phyloP scores from a whole-genome alignment of 2,113 vertebrate species.

The Bagarius yarrelli region DNA sequence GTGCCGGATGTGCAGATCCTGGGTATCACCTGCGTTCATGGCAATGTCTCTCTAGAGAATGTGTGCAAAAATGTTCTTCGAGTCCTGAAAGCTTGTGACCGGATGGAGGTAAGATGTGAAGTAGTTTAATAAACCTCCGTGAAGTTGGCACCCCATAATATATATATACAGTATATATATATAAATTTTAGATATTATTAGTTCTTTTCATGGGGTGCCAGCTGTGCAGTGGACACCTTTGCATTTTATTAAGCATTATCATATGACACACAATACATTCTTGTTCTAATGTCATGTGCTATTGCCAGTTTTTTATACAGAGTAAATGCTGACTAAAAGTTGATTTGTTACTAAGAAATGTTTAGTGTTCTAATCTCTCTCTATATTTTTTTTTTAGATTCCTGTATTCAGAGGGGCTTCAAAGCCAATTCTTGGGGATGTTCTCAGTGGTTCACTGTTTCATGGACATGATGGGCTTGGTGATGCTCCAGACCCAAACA shows the following conservation, averaged over 20 bases:
- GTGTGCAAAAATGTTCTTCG: constrained; percentile 74
- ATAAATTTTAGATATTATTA: too few species aligned
- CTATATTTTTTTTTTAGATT: constrained; percentile 59
- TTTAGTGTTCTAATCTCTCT: background rate
- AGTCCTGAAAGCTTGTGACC: constrained; percentile 67
- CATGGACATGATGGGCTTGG: constrained; percentile 74
- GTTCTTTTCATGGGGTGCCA: too few species aligned
- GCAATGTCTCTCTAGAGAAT: constrained; percentile 74
- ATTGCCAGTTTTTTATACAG: background rate
- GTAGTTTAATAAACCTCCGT: too few species aligned
- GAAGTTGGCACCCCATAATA: too few species aligned
- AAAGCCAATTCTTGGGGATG: constrained; percentile 60
- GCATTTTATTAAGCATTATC: background rate
- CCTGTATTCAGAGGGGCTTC: constrained; percentile 70
- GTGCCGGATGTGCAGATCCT: constrained; percentile 66
- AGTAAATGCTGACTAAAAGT: background rate
- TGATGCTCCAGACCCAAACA: constrained; percentile 67
- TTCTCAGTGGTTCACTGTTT: constrained; percentile 51
- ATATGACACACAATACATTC: background rate
- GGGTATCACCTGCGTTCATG: constrained; percentile 72
- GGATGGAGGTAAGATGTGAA: constrained; percentile 59
- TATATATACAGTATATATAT: too few species aligned
- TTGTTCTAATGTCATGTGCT: background rate
- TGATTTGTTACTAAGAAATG: background rate
- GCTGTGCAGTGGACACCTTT: too few species aligned